These are phyloP conservation scores for Apodemia mormo DNA, from an alignment of 2,888 invertebrate genomes.

Conservation along the genomic window DNA sequence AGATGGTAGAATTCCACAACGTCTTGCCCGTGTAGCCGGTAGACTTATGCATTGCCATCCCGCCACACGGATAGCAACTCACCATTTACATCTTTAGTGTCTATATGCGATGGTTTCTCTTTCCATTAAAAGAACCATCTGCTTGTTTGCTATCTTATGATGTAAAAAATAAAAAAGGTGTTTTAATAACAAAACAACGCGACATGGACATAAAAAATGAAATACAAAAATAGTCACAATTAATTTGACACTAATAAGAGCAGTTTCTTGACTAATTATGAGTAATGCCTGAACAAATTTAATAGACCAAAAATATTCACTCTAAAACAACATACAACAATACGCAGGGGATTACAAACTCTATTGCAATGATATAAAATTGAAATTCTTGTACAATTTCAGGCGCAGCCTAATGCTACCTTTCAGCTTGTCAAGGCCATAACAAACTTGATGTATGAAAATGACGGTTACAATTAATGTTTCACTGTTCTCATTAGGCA, in stretches of 20 bases:
- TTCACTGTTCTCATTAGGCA: conserved; percentile 10
- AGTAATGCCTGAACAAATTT: conserved; percentile 4
- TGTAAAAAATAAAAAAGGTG: no score
- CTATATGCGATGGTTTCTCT: no score
- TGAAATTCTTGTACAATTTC: background rate
- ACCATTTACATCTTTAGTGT: no score
- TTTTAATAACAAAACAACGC: no score
- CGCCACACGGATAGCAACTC: no score
- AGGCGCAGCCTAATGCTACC: background rate
- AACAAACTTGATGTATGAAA: conserved; percentile 17
- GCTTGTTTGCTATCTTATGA: no score
- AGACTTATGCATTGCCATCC: no score
- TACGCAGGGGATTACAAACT: background rate
- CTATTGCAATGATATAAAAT: background rate
- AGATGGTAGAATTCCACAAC: no score
- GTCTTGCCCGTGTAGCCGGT: no score
- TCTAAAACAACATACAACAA: background rate
- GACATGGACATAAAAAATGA: background rate
- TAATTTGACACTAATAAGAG: conserved; percentile 8
- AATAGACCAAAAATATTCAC: conserved; percentile 4
- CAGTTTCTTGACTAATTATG: conserved; percentile 10
- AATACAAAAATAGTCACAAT: background rate
- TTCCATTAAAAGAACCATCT: no score
- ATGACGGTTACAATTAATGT: conserved; percentile 14
- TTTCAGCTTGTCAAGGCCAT: background rate